A percentile compares a stretch with the other conserved stretches of the same genome.
Evolutionary conservation across 2,888 invertebrate genomes (phyloP).

Genomic region (Pammene fasciana): DNA sequence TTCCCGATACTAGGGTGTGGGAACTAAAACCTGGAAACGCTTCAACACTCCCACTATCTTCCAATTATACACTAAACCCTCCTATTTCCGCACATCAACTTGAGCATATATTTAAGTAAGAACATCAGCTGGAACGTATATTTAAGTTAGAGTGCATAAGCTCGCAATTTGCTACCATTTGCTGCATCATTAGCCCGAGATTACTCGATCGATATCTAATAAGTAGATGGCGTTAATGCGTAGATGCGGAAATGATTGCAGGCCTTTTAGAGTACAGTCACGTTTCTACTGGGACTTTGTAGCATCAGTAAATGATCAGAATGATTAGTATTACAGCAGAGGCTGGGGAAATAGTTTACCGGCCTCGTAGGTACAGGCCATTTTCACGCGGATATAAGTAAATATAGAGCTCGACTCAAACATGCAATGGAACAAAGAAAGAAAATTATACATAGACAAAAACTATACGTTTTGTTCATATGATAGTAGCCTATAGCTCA

Average conservation of each 20-base stretch:
- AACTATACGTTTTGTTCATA: too few relatives aligned
- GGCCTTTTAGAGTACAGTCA: neutral
- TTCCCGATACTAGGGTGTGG: neutral
- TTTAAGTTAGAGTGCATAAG: slow-evolving; percentile 21
- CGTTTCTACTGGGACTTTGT: neutral
- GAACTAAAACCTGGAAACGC: neutral
- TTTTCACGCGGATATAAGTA: too few relatives aligned
- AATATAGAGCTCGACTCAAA: too few relatives aligned
- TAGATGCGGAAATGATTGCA: slow-evolving; percentile 19
- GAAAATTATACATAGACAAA: too few relatives aligned
- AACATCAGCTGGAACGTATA: too few relatives aligned
- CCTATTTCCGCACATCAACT: slow-evolving; percentile 24
- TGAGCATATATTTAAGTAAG: slow-evolving; percentile 5
- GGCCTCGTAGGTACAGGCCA: too few relatives aligned
- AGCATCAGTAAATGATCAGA: too few relatives aligned
- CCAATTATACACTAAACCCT: slow-evolving; percentile 17
- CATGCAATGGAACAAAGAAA: too few relatives aligned
- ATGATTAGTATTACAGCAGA: too few relatives aligned
- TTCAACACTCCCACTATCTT: neutral
- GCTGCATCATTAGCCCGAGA: slow-evolving; percentile 29
- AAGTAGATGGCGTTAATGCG: slow-evolving; percentile 7
- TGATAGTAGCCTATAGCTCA: too few relatives aligned
- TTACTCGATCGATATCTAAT: slow-evolving; percentile 33
- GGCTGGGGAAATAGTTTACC: too few relatives aligned
- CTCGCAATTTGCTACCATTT: slow-evolving; percentile 37